Evolutionary conservation across 2,888 invertebrate genomes (phyloP).

Genomic region (Lithophane ornitopus): DNA sequence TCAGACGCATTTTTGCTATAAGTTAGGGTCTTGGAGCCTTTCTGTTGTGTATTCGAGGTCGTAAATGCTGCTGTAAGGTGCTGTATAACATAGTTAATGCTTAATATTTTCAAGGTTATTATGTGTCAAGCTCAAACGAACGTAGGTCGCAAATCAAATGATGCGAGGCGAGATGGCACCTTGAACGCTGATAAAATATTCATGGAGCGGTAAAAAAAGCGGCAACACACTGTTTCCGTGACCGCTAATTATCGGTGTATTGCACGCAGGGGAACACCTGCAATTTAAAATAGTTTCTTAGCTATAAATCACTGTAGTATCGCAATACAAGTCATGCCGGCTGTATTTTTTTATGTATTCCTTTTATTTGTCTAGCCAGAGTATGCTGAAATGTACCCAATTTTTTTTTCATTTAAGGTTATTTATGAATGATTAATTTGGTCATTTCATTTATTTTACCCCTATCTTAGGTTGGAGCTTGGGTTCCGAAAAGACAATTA

Average conservation of each 20-base stretch:
- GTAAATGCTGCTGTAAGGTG: conserved; percentile 19
- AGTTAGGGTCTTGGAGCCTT: conserved; percentile 31
- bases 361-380: not conserved
- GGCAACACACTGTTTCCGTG: conserved; percentile 56
- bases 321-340: conserved; percentile 42
- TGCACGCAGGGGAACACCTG: conserved; percentile 48
- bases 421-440: not conserved
- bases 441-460: not conserved
- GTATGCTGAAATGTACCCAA: not conserved
- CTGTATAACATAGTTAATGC: conserved; percentile 29
- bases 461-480: too few species aligned
- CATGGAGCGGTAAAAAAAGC: conserved; percentile 72
- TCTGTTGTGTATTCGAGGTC: conserved; percentile 13
- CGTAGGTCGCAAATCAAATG: conserved; percentile 80
- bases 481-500: not conserved
- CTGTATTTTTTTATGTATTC: conserved; percentile 26
- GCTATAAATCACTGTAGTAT: conserved; percentile 36
- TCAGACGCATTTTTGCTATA: conserved; percentile 46
- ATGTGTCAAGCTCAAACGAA: conserved; percentile 76
- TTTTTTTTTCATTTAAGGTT: not conserved
- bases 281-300: conserved; percentile 39
- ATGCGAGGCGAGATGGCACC: conserved; percentile 79
- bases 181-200: conserved; percentile 78
- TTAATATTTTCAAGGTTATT: conserved; percentile 86
- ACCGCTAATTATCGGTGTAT: conserved; percentile 40